Evolutionary conservation across 2,113 vertebrate species (phyloP).

Genomic region (Heterocephalus glaber): DNA sequence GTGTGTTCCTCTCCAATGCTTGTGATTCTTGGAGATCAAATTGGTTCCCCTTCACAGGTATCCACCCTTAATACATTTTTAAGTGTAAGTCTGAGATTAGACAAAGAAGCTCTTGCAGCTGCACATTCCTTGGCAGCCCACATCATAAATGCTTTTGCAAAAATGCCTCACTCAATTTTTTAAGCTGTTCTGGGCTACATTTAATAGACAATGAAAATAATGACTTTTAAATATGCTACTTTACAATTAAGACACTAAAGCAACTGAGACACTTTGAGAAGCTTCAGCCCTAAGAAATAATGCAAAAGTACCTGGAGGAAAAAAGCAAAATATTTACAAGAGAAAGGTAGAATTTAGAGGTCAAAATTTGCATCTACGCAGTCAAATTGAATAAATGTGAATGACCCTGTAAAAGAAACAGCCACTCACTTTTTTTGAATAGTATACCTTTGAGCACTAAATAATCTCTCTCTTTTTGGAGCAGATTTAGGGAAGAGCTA

Average conservation of each 20-base stretch:
- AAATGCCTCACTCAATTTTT: constrained; percentile 77
- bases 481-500: background rate
- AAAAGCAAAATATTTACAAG: constrained; percentile 22
- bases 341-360: constrained; percentile 46
- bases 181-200: constrained; percentile 56
- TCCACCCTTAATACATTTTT: constrained; percentile 73
- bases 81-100: constrained; percentile 71
- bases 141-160: constrained; percentile 78
- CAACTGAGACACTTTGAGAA: constrained; percentile 48
- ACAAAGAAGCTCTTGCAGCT: constrained; percentile 72
- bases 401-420: constrained; percentile 53
- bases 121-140: constrained; percentile 78
- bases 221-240: constrained; percentile 79
- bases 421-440: constrained; percentile 9
- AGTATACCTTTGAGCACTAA: background rate
- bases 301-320: background rate
- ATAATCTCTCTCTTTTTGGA: background rate
- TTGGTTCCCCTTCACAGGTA: constrained; percentile 68
- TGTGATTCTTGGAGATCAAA: constrained; percentile 40
- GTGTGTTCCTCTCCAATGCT: background rate
- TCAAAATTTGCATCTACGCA: constrained; percentile 62
- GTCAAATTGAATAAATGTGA: constrained; percentile 67
- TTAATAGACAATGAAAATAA: constrained; percentile 74
- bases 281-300: constrained; percentile 2
- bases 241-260: constrained; percentile 62